These are phyloP conservation scores for Epinotia nisella DNA, from an alignment of 2,888 invertebrate genomes.

Conservation along the genomic window DNA sequence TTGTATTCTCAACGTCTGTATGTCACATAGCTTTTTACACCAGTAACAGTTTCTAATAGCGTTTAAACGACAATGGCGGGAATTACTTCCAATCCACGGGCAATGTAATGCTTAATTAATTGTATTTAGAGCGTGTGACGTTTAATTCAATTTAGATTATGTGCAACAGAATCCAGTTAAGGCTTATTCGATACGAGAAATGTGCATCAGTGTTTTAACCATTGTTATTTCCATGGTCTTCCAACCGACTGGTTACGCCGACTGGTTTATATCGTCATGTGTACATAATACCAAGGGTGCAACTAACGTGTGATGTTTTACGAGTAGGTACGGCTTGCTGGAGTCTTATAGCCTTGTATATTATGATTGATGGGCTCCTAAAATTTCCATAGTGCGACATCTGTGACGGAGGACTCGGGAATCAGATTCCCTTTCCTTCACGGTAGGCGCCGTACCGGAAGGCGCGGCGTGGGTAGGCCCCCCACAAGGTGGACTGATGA, in stretches of 20 bases:
- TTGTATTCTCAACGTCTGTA: neutral
- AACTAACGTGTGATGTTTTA: too few relatives aligned
- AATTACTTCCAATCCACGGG: slow-evolving; percentile 18
- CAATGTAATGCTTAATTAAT: slow-evolving; percentile 9
- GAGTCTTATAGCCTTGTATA: too few relatives aligned
- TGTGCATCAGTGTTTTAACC: neutral
- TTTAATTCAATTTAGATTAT: neutral
- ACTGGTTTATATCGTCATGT: too few relatives aligned
- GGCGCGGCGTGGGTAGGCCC: too few relatives aligned
- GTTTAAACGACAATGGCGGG: slow-evolving; percentile 24
- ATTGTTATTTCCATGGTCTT: neutral
- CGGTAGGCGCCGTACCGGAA: too few relatives aligned
- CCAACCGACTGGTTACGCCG: neutral
- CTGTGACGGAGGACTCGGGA: too few relatives aligned
- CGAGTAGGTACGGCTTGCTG: too few relatives aligned
- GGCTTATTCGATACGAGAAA: neutral
- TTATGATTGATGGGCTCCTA: too few relatives aligned
- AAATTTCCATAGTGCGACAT: too few relatives aligned
- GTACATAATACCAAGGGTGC: too few relatives aligned
- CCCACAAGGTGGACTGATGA: too few relatives aligned
- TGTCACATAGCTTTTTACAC: slow-evolving; percentile 18
- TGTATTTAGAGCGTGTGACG: slow-evolving; percentile 27
- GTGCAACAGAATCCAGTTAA: neutral
- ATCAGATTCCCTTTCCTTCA: too few relatives aligned
- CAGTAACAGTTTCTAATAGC: slow-evolving; percentile 37